A percentile compares a stretch with the other conserved stretches of the same genome.
These are phyloP conservation scores for Chironomus tepperi DNA, from an alignment of 1,140 invertebrate genomes.

Conservation along the genomic window DNA sequence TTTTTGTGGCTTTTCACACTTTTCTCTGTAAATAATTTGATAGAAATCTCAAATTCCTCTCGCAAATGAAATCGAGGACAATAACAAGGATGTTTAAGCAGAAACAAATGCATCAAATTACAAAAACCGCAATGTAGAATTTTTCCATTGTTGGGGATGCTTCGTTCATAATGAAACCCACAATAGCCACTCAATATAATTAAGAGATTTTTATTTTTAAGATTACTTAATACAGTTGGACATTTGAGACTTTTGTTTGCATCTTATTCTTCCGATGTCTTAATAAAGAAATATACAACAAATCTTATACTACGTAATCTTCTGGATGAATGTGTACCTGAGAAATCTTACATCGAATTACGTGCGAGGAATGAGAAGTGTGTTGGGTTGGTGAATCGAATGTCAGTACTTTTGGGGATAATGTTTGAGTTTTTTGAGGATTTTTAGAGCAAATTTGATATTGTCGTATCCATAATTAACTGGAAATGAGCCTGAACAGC, in stretches of 20 bases:
- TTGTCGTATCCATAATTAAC: no score
- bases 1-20: constrained; percentile 20
- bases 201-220: background rate
- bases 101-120: constrained; percentile 21
- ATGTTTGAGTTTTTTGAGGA: no score
- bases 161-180: background rate
- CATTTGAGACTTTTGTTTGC: constrained; percentile 17
- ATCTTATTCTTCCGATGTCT: background rate
- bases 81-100: constrained; percentile 9
- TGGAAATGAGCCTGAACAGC: no score
- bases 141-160: no score
- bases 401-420: background rate
- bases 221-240: background rate
- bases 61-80: background rate
- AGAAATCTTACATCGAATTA: background rate
- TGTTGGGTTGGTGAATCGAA: no score
- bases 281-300: background rate
- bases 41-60: background rate
- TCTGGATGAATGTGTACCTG: constrained; percentile 11
- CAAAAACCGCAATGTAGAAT: background rate
- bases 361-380: background rate
- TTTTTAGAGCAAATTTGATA: background rate
- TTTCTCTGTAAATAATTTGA: constrained; percentile 21
- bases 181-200: constrained; percentile 22
- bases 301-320: background rate